These are phyloP conservation scores for Burhinus bistriatus DNA, from an alignment of 2,113 vertebrate species.

Conservation along the genomic window DNA sequence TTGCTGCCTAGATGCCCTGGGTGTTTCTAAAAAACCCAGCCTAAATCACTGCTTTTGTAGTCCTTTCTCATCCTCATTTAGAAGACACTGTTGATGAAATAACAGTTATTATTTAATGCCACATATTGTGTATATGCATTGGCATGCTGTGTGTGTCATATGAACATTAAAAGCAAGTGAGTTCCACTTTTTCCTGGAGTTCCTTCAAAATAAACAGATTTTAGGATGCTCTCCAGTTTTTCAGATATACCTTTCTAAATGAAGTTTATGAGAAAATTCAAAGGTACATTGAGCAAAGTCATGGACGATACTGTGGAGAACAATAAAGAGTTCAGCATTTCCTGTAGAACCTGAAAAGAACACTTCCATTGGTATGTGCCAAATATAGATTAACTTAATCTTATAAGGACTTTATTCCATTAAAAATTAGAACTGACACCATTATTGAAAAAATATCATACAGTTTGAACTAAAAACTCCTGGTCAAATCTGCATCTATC, in stretches of 20 bases:
- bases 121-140: neutral
- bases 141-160: neutral
- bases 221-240: neutral
- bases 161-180: neutral
- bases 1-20: conserved; percentile 18
- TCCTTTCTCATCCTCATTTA: neutral
- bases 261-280: neutral
- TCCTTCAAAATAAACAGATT: neutral
- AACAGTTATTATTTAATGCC: neutral
- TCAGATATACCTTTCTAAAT: neutral
- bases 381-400: neutral
- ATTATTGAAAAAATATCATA: neutral
- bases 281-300: neutral
- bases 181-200: neutral
- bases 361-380: neutral
- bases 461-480: neutral
- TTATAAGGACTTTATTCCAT: neutral
- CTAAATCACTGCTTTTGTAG: neutral
- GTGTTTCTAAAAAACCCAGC: neutral
- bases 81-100: neutral
- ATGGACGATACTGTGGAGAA: neutral
- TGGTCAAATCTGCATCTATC: neutral
- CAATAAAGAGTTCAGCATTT: neutral
- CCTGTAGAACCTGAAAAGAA: neutral
- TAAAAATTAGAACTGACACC: neutral